Base-by-base conservation (phyloP, 64 coral and sea anemone species). In the Montipora sp. region DNA sequence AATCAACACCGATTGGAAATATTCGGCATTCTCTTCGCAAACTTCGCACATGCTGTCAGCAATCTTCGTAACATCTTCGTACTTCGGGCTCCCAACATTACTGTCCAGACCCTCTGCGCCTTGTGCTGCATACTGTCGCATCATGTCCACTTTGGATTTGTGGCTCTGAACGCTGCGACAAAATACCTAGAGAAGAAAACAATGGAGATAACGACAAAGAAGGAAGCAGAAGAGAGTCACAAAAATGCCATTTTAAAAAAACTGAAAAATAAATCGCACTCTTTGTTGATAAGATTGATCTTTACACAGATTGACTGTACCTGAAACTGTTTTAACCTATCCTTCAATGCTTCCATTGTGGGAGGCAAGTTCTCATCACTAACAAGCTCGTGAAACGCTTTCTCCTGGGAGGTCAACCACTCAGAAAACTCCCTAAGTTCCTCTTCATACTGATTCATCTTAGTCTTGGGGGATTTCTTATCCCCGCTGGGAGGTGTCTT, bases 31-130 rank as follows among this genome's bases (percentile, higher is more conserved):
- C 79, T 96, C 95, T 63, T 94, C 73, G 65, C 95, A 97, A 11
- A 94, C 95, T 71, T 94, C 95, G n/a, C 73, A 51, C 95, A 97
- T 97, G 79, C 94, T 97, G 60, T 94, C 88, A 23, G 95, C 88
- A 75, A 97, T 90, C 48, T 97, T 94, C 75, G 63, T 73, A 3
- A 93, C 75, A 88, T 93, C 91, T 70, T 93, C 86, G 84, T 80
- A 93, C 73, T 58, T 89, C 2, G 87, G 75, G 14, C 72, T 51
- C 11, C 65, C n/a, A 8, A 87, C 75, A 23, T 77, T 73, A 8
- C 0, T 5, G 23, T 87, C 45, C n/a, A 87, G 3, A 3, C 47
- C 58, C 45, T 93, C 91, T 10, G 59, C 61, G 61, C 83, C 14
- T 44, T 88, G 83, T 20, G 77, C 48, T 36, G 83, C 77, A 46